Evolutionary conservation across 2,797 vertebrate genomes (phyloP), one percentile per base, ranked within the genome.

Genomic region (Gallinago stenura): DNA sequence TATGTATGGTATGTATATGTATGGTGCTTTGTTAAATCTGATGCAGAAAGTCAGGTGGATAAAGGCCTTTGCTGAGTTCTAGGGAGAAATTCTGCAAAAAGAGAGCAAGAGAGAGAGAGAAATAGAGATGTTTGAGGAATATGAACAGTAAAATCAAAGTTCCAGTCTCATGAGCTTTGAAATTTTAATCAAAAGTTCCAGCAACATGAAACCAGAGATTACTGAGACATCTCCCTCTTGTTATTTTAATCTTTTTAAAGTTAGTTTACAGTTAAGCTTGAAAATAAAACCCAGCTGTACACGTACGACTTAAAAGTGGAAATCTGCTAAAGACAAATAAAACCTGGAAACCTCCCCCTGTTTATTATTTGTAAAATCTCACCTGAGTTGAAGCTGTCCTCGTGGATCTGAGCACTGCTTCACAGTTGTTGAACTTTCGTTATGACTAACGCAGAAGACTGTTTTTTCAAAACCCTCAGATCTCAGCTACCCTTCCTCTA

Each of bases 331-430:
- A 80, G 58, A 75, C 30, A 82, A 87, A 62, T 65, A 82, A 73
- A 76, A 64, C 22, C 43, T 56, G 71, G 39, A 54, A 87, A 62
- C 17, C 41, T 81, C 8, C 10, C 10, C 19, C 28, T 76, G 9
- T 82, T 79, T 87, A 58, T 65, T 88, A 58, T 76, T 89, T 72
- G 48, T 73, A 53, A 73, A 89, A 83, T 82, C 18, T 80, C 64
- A 68, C 53, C 60, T 57, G 61, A 89, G 39, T 77, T 75, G 73
- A 92, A 83, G 28, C 31, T 76, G 31, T 33, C 62, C 51, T 75
- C 0, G 0, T 43, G 57, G 35, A 51, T 89, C 50, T 46, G 28
- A 90, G 50, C 46, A 57, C 15, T 2, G 5, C 57, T 81, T 75
- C 54, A 46, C 16, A 61, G 54, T 26, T 86, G 77, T 35, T 88